phyloP scores from a whole-genome alignment of 1,140 invertebrate species.

The Drosophila kepulauana region DNA sequence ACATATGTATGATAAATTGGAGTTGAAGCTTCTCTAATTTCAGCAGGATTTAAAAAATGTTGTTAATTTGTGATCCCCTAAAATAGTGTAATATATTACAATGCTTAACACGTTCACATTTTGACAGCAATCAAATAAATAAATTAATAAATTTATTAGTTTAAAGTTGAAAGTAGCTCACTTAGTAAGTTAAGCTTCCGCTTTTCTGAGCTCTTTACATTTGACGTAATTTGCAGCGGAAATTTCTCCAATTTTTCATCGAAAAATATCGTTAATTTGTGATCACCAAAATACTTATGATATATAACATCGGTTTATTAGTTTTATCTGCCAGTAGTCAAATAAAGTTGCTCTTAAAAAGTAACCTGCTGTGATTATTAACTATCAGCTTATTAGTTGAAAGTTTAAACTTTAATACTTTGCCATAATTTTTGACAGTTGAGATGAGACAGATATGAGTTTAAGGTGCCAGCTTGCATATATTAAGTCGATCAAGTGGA shows the following conservation, averaged over 20 bases:
- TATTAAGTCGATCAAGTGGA: not conserved
- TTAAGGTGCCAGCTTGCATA: not conserved
- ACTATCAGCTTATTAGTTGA: not conserved
- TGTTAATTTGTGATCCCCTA: not conserved
- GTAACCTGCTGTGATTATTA: not conserved
- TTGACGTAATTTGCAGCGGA: not conserved
- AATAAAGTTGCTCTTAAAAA: not conserved
- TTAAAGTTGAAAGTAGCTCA: too few species aligned
- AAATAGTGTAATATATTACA: not conserved
- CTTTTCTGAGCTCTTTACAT: not conserved
- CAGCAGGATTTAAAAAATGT: not conserved
- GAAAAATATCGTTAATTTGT: not conserved
- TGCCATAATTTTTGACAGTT: not conserved
- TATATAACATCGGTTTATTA: not conserved
- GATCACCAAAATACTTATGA: not conserved
- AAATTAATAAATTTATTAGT: too few species aligned
- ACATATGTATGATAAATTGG: not conserved
- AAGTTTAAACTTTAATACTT: not conserved
- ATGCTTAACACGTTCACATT: too few species aligned
- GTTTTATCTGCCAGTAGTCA: not conserved
- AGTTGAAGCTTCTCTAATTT: not conserved
- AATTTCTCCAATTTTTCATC: not conserved
- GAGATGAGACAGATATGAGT: constrained; percentile 6
- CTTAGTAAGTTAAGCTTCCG: not conserved
- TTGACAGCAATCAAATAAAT: not conserved